Evolutionary conservation across 1,140 invertebrate genomes (phyloP), one percentile per base, ranked within the genome.

Genomic region (Fopius arisanus): DNA sequence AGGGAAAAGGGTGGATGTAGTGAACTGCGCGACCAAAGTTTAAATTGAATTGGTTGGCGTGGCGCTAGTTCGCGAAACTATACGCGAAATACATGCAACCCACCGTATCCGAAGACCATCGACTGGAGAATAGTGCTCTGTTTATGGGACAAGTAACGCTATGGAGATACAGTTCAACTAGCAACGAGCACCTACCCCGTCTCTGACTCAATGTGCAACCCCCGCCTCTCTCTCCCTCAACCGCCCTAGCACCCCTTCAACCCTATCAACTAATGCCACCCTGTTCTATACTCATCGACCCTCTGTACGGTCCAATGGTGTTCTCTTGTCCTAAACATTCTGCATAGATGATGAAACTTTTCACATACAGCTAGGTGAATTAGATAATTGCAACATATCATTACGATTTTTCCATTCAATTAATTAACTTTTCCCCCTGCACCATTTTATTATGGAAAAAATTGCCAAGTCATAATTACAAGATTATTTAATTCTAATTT

Each of bases 31-130:
- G 67, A 63, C 63, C 82, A 83, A 88, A 88, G 85, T 88, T 88
- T 88, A 86, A 88, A 88, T 88, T 87, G 86, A 88, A 88, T 88
- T 86, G 86, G 83, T 81, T 85, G 81, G 83, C 82, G 82, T 82
- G 74, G 81, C 79, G 78, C 77, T 85, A 86, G 82, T 87, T 86
- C 82, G 82, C 80, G 75, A 83, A 86, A 86, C 84, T 87, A 86
- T 85, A 73, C 75, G 74, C 43, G 28, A 68, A 72, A 54, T 72
- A 65, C 67, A 70, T 51, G 54, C 62, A 77, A 79, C 78, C 73
- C 75, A 74, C 79, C 83, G 82, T 84, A 88, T 87, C 86, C 85
- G 82, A 86, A 86, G 80, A 83, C 82, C 82, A 86, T 86, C 84
- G 86, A 86, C 84, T 87, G 80, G 82, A 84, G 85, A 87, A 86